These are phyloP conservation scores for Solenopsis invicta DNA, from an alignment of 1,140 invertebrate species.

Conservation along the genomic window DNA sequence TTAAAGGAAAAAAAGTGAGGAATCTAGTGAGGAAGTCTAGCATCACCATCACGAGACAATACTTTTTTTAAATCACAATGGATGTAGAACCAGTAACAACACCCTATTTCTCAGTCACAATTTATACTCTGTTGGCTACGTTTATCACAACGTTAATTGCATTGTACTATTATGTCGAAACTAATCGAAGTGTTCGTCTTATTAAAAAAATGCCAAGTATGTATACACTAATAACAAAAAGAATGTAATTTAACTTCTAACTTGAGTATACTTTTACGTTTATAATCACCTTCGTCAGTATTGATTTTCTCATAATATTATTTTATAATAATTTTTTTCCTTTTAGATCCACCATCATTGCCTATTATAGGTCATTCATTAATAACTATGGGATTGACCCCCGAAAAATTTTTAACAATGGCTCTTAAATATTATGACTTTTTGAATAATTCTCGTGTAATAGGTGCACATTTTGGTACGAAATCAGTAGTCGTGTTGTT, in stretches of 20 bases:
- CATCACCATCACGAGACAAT: neutral
- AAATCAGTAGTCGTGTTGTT: constrained; percentile 89
- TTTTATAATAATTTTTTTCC: constrained; percentile 17
- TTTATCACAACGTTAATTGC: constrained; percentile 67
- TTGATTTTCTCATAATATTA: neutral
- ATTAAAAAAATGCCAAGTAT: constrained; percentile 71
- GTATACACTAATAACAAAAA: neutral
- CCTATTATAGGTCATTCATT: constrained; percentile 89
- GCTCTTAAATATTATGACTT: constrained; percentile 81
- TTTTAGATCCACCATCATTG: constrained; percentile 83
- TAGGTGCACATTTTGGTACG: constrained; percentile 89
- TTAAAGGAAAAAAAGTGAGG: neutral
- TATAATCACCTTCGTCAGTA: neutral
- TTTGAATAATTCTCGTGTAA: constrained; percentile 79
- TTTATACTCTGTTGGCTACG: constrained; percentile 75
- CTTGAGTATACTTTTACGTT: neutral
- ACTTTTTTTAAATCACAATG: constrained; percentile 71
- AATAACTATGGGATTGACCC: constrained; percentile 86
- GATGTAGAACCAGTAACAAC: constrained; percentile 74
- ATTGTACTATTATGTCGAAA: constrained; percentile 81
- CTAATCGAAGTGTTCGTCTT: constrained; percentile 73
- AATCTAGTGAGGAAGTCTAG: neutral
- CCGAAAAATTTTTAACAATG: constrained; percentile 87
- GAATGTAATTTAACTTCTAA: neutral
- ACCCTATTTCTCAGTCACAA: constrained; percentile 63